phyloP scores from a whole-genome alignment of 92 coral and sea anemone genomes.

The Meandrina meandrites region DNA sequence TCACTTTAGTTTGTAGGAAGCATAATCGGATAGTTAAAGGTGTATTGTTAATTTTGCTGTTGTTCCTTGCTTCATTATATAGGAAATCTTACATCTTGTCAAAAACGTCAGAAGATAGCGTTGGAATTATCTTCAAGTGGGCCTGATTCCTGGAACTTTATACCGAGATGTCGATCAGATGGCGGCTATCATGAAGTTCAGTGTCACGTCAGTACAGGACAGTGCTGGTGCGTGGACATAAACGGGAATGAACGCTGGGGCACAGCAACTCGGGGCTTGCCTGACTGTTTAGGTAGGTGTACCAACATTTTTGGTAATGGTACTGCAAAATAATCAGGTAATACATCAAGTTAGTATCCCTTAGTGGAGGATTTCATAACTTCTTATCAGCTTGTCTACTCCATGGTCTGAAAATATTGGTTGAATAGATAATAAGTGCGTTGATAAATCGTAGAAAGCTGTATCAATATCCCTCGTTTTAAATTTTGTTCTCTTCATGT shows the following conservation, averaged over 20 bases:
- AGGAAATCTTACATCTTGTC: slow-evolving; percentile 66
- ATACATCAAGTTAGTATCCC: background rate
- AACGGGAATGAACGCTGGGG: slow-evolving; percentile 88
- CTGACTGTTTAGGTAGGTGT: slow-evolving; percentile 58
- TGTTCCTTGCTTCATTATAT: background rate
- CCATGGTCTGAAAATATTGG: no score
- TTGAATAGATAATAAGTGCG: no score
- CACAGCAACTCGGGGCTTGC: slow-evolving; percentile 61
- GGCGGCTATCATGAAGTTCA: slow-evolving; percentile 75
- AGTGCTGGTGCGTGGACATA: slow-evolving; percentile 94
- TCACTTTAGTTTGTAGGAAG: background rate
- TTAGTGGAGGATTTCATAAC: background rate
- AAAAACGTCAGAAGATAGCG: slow-evolving; percentile 34
- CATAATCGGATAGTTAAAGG: background rate
- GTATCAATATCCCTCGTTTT: no score
- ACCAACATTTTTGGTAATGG: background rate
- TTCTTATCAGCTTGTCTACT: no score
- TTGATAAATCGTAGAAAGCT: no score
- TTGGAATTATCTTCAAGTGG: slow-evolving; percentile 21
- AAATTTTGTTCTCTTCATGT: no score
- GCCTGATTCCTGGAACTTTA: slow-evolving; percentile 40
- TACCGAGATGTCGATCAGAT: slow-evolving; percentile 75
- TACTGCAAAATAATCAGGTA: background rate
- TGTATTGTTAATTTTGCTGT: background rate
- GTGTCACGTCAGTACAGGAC: slow-evolving; percentile 80